Conservation (phyloP, 2,113 vertebrate species). For the Typhlomys cinereus region DNA sequence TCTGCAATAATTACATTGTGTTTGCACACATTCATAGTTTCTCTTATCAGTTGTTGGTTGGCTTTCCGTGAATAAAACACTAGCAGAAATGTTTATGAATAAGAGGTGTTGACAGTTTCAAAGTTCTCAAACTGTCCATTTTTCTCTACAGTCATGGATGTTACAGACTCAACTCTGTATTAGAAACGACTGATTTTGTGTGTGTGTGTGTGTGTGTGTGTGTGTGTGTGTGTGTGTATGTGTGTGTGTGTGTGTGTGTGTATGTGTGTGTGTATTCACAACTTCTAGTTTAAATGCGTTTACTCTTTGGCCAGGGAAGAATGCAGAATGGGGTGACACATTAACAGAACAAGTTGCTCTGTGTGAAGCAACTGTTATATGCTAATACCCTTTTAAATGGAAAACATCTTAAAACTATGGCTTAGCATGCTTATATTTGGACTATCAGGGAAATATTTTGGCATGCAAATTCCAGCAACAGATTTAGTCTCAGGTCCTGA, state of each 20-base stretch:
- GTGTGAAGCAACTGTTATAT: background rate
- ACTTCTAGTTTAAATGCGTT: background rate
- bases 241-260: too few species aligned
- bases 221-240: too few species aligned
- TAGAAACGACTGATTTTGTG: background rate
- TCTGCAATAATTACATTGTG: conserved; percentile 60
- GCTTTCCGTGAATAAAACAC: conserved; percentile 50
- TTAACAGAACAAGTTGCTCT: background rate
- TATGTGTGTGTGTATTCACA: too few species aligned
- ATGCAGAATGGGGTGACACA: background rate
- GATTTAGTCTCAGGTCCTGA: background rate
- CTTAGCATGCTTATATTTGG: conserved; percentile 1
- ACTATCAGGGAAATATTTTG: background rate
- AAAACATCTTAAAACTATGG: conserved; percentile 6
- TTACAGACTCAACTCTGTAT: background rate
- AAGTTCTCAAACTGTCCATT: background rate
- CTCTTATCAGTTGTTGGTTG: conserved; percentile 22
- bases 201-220: too few species aligned
- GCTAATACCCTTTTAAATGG: background rate
- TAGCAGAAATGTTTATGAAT: background rate
- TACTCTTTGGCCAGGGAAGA: background rate
- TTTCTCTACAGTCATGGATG: background rate
- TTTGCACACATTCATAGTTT: conserved; percentile 32
- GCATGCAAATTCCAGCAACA: conserved; percentile 1
- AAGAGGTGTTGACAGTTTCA: conserved; percentile 2